A percentile compares a stretch with the other conserved stretches of the same genome.
Evolutionary conservation across 2,113 vertebrate genomes (phyloP).

Genomic region (Ochotona princeps): DNA sequence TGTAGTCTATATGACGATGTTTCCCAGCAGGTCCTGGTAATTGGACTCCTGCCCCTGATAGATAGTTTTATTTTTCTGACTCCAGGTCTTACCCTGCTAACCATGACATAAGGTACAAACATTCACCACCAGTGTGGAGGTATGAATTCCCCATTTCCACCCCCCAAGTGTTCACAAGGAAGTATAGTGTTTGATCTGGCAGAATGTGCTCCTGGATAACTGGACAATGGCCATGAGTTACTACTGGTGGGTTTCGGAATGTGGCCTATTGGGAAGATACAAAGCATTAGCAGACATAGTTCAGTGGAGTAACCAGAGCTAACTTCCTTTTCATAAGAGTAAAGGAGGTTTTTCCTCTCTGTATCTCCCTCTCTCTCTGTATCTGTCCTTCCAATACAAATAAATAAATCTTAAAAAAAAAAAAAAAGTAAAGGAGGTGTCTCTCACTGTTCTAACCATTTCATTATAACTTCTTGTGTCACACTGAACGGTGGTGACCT

Average conservation of each 20-base stretch:
- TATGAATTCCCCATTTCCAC: neutral
- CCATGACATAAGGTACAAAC: neutral
- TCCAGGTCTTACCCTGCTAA: constrained; percentile 30
- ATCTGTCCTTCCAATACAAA: too few species aligned
- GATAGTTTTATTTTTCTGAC: constrained; percentile 67
- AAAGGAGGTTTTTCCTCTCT: too few species aligned
- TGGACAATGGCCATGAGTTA: neutral
- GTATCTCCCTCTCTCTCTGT: too few species aligned
- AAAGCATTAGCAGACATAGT: neutral
- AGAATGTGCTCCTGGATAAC: neutral
- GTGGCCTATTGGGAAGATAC: neutral
- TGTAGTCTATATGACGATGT: neutral
- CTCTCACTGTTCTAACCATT: too few species aligned
- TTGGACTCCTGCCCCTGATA: neutral
- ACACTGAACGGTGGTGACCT: too few species aligned
- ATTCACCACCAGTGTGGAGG: neutral
- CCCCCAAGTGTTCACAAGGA: neutral
- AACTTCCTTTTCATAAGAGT: neutral
- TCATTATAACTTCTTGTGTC: too few species aligned
- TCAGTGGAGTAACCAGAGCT: neutral
- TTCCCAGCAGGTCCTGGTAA: neutral
- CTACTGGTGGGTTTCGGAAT: neutral
- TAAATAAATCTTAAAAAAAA: too few species aligned
- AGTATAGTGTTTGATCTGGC: neutral
- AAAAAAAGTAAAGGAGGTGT: too few species aligned